Conservation (phyloP, 2,113 vertebrate genomes). For the Nesogale talazaci region DNA sequence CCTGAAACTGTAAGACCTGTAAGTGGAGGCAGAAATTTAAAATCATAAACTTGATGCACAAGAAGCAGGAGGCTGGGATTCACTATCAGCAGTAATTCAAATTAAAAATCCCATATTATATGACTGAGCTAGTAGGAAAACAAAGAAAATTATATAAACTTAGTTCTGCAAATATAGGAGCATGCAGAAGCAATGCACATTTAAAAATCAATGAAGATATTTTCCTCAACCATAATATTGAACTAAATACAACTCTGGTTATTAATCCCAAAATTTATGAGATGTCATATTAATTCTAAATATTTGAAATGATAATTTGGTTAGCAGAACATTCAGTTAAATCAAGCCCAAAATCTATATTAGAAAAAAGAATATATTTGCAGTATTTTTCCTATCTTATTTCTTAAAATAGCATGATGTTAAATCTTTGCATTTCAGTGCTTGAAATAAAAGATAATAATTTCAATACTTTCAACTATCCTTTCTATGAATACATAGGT, state of each 20-base stretch:
- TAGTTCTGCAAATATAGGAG: slow-evolving; percentile 1
- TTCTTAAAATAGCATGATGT: background rate
- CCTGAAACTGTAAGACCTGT: background rate
- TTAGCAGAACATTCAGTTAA: background rate
- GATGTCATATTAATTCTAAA: slow-evolving; percentile 14
- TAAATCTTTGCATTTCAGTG: background rate
- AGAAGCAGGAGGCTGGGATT: background rate
- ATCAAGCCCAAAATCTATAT: background rate
- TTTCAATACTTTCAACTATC: background rate
- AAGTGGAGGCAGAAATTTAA: background rate
- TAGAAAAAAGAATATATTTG: background rate
- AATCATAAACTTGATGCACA: background rate
- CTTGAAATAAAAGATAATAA: background rate
- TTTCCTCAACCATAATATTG: background rate
- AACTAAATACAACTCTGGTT: background rate
- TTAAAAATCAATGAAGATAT: background rate
- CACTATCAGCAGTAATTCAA: background rate
- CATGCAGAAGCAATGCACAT: background rate
- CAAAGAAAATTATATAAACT: background rate
- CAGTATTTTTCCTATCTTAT: background rate
- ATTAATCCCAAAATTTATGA: background rate
- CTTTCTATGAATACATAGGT: background rate
- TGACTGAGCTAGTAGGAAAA: background rate
- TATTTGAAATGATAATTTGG: background rate
- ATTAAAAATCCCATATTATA: background rate